These are phyloP conservation scores for Erpetoichthys calabaricus DNA, from an alignment of 2,797 vertebrate genomes.

Conservation along the genomic window DNA sequence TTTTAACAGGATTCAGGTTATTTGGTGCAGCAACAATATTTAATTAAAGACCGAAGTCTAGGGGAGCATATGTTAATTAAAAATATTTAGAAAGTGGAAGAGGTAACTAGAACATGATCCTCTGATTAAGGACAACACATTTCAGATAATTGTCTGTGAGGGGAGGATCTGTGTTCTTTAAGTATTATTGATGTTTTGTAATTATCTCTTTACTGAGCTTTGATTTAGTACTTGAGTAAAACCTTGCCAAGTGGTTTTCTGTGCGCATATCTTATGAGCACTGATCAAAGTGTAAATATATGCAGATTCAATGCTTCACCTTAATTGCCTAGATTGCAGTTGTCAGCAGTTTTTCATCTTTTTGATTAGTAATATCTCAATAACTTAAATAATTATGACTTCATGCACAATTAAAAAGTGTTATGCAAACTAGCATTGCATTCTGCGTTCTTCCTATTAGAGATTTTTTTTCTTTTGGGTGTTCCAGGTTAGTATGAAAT, in stretches of 20 bases:
- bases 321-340: constrained; percentile 44
- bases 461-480: no score
- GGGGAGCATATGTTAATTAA: constrained; percentile 17
- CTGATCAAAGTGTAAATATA: constrained; percentile 49
- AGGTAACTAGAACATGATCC: constrained; percentile 16
- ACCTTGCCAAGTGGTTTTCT: constrained; percentile 27
- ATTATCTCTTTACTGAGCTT: constrained; percentile 27
- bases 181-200: constrained; percentile 31
- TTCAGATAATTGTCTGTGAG: constrained; percentile 19
- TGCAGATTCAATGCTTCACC: constrained; percentile 41
- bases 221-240: constrained; percentile 33
- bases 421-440: not conserved
- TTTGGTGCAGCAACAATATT: not conserved
- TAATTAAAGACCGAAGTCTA: constrained; percentile 1
- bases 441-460: no score
- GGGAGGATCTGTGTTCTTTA: constrained; percentile 30
- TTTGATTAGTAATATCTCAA: constrained; percentile 35
- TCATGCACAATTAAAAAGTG: constrained; percentile 43
- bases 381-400: constrained; percentile 47
- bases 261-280: constrained; percentile 33
- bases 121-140: constrained; percentile 24
- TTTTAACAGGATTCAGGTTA: not conserved
- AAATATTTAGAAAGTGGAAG: constrained; percentile 16
- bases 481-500: no score
- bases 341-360: constrained; percentile 39